Percentiles rank a stretch among this genome's conserved stretches.
Conservation (phyloP, 2,888 invertebrate species). For the Invenusta paracnida region DNA sequence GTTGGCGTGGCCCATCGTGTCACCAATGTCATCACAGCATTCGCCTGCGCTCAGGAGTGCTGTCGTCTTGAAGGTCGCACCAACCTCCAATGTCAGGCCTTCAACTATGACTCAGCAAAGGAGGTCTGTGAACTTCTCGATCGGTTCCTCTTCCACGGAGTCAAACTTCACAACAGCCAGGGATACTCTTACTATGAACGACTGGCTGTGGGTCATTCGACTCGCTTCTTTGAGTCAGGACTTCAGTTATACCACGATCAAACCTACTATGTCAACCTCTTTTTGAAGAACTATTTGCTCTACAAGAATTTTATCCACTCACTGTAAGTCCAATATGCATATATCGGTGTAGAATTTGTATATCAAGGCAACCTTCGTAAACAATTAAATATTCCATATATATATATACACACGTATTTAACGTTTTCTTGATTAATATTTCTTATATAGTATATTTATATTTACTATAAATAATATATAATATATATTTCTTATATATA, state of each 20-base stretch:
- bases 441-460: too few relatives aligned
- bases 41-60: conserved; percentile 48
- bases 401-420: too few relatives aligned
- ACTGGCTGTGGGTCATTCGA: conserved; percentile 48
- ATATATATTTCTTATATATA: too few relatives aligned
- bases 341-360: too few relatives aligned
- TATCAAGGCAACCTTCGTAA: too few relatives aligned
- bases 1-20: conserved; percentile 43
- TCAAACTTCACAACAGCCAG: conserved; percentile 48
- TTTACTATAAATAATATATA: too few relatives aligned
- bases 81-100: conserved; percentile 48
- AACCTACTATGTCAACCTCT: conserved; percentile 49
- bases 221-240: conserved; percentile 45
- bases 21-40: conserved; percentile 43
- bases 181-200: conserved; percentile 49
- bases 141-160: conserved; percentile 48
- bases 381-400: too few relatives aligned
- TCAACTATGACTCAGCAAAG: conserved; percentile 49
- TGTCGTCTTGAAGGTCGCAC: conserved; percentile 34
- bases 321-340: too few relatives aligned
- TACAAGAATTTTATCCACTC: conserved; percentile 48
- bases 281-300: conserved; percentile 48
- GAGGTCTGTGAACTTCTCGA: conserved; percentile 49
- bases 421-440: too few relatives aligned
- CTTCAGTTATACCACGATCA: conserved; percentile 48